Conservation (phyloP, 2,113 vertebrate species). For the Calonectris borealis region DNA sequence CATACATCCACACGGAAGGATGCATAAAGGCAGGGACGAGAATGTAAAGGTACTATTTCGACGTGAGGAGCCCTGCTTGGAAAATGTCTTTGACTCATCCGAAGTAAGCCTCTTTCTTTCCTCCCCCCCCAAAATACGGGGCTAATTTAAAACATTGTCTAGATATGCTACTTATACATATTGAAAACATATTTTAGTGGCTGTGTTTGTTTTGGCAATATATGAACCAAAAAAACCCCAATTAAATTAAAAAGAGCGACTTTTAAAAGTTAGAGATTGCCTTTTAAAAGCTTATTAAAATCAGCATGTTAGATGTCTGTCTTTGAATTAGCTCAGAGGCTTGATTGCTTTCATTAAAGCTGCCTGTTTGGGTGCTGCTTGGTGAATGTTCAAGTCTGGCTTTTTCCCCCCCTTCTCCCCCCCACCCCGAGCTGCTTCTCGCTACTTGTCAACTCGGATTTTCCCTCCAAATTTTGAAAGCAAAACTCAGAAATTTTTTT, state of each 20-base stretch:
- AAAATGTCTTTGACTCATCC: neutral
- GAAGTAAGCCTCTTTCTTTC: neutral
- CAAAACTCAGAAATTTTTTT: neutral
- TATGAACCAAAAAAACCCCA: conserved; percentile 31
- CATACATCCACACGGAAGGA: neutral
- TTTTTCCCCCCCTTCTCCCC: neutral
- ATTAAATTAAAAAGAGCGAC: conserved; percentile 73
- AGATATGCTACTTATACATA: conserved; percentile 46
- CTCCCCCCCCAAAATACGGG: neutral
- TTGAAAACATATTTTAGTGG: conserved; percentile 70
- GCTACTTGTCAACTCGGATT: conserved; percentile 61
- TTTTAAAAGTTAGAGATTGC: conserved; percentile 79
- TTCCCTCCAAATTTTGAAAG: conserved; percentile 52
- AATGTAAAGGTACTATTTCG: neutral
- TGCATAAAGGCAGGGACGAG: neutral
- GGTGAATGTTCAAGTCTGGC: conserved; percentile 23
- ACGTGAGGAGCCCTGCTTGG: neutral
- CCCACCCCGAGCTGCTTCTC: neutral
- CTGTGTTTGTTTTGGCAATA: conserved; percentile 69
- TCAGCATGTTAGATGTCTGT: conserved; percentile 74
- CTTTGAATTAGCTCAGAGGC: conserved; percentile 71
- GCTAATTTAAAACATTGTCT: conserved; percentile 61
- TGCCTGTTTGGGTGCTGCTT: conserved; percentile 69
- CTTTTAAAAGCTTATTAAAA: conserved; percentile 80
- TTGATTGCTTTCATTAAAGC: conserved; percentile 78